Evolutionary conservation across 1,140 invertebrate species (phyloP).

Genomic region (Philopotamus ludificatus): DNA sequence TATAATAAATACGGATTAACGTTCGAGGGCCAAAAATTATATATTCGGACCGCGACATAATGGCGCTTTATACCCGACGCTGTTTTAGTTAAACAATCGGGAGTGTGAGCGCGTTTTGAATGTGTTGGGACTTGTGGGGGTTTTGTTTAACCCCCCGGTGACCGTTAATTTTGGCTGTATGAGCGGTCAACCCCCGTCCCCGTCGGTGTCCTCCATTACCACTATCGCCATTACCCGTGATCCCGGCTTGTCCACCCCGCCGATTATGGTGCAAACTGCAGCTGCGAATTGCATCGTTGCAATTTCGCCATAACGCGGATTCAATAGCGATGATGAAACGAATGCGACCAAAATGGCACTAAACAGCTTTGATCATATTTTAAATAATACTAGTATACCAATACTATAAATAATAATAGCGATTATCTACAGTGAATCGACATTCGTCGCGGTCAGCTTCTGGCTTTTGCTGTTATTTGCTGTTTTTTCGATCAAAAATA

Average conservation of each 20-base stretch:
- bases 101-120: background rate
- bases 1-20: too few relatives aligned
- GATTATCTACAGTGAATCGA: too few relatives aligned
- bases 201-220: constrained; percentile 12
- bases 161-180: constrained; percentile 27
- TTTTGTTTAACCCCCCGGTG: constrained; percentile 5
- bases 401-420: too few relatives aligned
- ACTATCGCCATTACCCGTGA: constrained; percentile 14
- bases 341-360: background rate
- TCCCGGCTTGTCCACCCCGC: constrained; percentile 1
- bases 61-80: background rate
- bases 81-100: constrained; percentile 2
- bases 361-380: too few relatives aligned
- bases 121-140: background rate
- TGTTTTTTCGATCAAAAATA: too few relatives aligned
- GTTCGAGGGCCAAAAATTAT: too few relatives aligned
- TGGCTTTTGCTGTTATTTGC: too few relatives aligned
- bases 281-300: constrained; percentile 12
- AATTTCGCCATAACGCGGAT: background rate
- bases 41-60: background rate
- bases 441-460: too few relatives aligned
- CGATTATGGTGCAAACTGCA: constrained; percentile 9
- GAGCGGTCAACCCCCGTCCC: constrained; percentile 16
- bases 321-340: too few relatives aligned
- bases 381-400: too few relatives aligned